These are phyloP conservation scores for Myrmecobius fasciatus DNA, from an alignment of 2,113 vertebrate genomes.

Conservation along the genomic window DNA sequence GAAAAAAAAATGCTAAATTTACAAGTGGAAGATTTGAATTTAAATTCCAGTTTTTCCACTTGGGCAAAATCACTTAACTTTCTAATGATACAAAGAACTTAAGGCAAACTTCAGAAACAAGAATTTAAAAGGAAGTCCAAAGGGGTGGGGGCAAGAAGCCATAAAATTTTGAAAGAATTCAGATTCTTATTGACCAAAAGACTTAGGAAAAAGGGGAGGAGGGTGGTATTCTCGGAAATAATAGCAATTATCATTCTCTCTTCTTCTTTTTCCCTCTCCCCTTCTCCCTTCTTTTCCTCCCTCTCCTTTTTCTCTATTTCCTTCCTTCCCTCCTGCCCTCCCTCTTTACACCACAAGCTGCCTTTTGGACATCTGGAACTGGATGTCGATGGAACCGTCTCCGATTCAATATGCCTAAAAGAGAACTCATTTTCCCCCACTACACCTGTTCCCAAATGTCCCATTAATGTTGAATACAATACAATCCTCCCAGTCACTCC, in stretches of 20 bases:
- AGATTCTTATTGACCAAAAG: background rate
- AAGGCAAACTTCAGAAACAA: background rate
- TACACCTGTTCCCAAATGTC: slow-evolving; percentile 21
- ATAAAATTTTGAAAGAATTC: background rate
- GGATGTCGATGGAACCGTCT: background rate
- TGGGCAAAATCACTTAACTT: background rate
- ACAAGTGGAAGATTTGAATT: background rate
- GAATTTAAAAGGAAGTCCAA: background rate
- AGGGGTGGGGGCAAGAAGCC: background rate
- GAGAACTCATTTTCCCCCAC: background rate
- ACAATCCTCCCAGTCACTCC: background rate
- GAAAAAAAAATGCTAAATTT: background rate
- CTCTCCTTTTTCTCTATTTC: too few species aligned
- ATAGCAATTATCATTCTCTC: too few species aligned
- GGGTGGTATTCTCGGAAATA: too few species aligned
- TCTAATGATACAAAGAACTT: background rate
- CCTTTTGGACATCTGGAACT: background rate
- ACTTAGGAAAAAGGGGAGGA: background rate
- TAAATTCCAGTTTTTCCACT: background rate
- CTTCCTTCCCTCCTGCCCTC: too few species aligned
- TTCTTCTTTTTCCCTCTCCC: too few species aligned
- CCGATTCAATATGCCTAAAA: background rate
- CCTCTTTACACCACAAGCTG: background rate
- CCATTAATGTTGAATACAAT: background rate
- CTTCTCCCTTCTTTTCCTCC: too few species aligned